Evolutionary conservation across 2,113 vertebrate genomes (phyloP), one percentile per base, ranked within the genome.

Genomic region (Setophaga petechia): DNA sequence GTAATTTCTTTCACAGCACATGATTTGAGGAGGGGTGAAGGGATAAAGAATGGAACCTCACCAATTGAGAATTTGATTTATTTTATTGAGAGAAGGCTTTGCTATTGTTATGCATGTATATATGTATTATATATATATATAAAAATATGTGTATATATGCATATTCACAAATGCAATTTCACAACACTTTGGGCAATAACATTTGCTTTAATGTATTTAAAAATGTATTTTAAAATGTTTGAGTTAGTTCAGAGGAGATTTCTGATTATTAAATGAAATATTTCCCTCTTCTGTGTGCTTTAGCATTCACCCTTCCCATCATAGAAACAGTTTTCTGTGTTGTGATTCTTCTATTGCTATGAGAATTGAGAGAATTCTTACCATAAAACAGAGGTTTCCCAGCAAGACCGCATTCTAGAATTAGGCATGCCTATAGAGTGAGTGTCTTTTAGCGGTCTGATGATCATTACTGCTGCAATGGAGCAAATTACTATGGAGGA

Each of bases 401-500:
- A 71, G 59, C 47, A 84, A 66, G 59, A 63, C 39, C 43, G 41
- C 39, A 66, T 86, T 59, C 59, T 41, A 77, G 52, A 94, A 86
- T 57, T 63, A 84, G 47, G 22, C 49, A 71, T 73, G 65, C 12
- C 39, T 71, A 9, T 47, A 21, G 43, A 68, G 39, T 3, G 3
- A 79, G 37, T 75, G 57, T 73, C 43, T 88, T 90, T 86, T 61
- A 75, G 88, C 46, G 68, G 47, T 66, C 67, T 68, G 69, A 78
- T 81, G 44, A 72, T 83, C 52, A 80, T 88, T 80, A 23, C n/a
- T 81, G 14, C 49, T 78, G 52, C 65, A 71, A 4, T 68, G 76
- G 93, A 93, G 90, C 59, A 94, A 95, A 94, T 92, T 92, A 88
- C 85, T 86, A 16, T 90, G 18, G 93, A 93, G 90, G 61, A 94